Percentiles rank a stretch among this genome's conserved stretches.
These are phyloP conservation scores for Peromyscus eremicus DNA, from an alignment of 2,797 vertebrate species.

Conservation along the genomic window DNA sequence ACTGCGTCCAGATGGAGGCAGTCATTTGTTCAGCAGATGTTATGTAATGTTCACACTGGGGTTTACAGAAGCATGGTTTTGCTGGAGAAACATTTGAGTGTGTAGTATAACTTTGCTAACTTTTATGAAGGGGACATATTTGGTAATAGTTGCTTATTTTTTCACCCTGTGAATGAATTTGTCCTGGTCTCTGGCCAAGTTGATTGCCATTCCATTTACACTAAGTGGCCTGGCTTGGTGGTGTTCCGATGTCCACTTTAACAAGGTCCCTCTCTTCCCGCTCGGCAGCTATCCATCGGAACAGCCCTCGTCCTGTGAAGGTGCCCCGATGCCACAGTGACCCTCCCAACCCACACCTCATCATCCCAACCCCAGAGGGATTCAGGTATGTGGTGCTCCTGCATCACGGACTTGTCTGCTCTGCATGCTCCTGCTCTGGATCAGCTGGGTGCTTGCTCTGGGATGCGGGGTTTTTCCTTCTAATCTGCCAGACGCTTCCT, in stretches of 20 bases:
- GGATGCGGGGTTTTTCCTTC: neutral
- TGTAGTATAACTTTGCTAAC: neutral
- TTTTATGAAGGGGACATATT: neutral
- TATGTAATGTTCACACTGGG: neutral
- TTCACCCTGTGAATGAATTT: neutral
- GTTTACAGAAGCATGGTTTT: neutral
- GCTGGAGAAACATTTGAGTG: neutral
- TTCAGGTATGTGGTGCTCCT: slow-evolving; percentile 92
- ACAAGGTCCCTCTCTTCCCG: neutral
- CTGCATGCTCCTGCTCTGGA: neutral
- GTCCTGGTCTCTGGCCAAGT: neutral
- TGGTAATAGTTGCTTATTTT: neutral
- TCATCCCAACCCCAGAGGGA: slow-evolving; percentile 96
- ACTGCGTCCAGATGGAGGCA: no score
- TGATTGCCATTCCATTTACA: neutral
- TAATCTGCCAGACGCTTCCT: neutral
- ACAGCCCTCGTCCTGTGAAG: slow-evolving; percentile 97
- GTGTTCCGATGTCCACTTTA: neutral
- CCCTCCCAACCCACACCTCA: slow-evolving; percentile 97
- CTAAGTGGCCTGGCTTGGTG: neutral
- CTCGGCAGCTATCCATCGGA: slow-evolving; percentile 93
- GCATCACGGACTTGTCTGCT: neutral
- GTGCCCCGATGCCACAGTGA: slow-evolving; percentile 99
- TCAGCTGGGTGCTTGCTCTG: slow-evolving; percentile 31
- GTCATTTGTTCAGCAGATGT: neutral